Conservation (phyloP, 1,140 invertebrate species). For the Pachypeltis micranthus region DNA sequence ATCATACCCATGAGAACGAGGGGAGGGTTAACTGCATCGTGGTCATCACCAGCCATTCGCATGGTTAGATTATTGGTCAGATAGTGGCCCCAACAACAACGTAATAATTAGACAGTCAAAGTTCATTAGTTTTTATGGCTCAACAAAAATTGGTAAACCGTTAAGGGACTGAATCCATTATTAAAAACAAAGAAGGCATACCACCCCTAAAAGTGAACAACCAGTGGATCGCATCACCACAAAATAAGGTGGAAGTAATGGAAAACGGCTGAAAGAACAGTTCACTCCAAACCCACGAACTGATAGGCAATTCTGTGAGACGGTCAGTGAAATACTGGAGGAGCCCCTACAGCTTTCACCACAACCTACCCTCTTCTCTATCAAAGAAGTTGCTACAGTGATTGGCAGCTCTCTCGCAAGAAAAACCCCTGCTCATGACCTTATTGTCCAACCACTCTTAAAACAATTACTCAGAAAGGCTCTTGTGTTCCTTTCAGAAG, state of each 20-base stretch:
- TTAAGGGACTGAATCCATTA: neutral
- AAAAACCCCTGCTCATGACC: neutral
- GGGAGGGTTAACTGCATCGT: too few species aligned
- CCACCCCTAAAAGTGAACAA: neutral
- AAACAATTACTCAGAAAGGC: neutral
- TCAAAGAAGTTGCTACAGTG: neutral
- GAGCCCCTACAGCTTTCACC: neutral
- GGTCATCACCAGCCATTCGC: too few species aligned
- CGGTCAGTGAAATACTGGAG: neutral
- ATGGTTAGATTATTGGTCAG: too few species aligned
- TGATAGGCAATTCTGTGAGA: neutral
- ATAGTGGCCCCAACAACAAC: too few species aligned
- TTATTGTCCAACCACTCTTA: neutral
- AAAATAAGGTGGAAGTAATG: neutral
- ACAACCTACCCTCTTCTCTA: neutral
- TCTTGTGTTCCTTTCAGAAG: neutral
- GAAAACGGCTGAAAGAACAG: neutral
- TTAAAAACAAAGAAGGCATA: neutral
- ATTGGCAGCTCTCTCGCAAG: neutral
- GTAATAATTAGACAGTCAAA: too few species aligned
- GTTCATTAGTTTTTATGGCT: too few species aligned
- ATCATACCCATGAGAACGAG: too few species aligned
- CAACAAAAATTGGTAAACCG: too few species aligned
- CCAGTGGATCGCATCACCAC: neutral
- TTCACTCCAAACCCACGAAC: neutral